Base-by-base conservation (phyloP, 64 coral and sea anemone genomes). In the Actinia equina region DNA sequence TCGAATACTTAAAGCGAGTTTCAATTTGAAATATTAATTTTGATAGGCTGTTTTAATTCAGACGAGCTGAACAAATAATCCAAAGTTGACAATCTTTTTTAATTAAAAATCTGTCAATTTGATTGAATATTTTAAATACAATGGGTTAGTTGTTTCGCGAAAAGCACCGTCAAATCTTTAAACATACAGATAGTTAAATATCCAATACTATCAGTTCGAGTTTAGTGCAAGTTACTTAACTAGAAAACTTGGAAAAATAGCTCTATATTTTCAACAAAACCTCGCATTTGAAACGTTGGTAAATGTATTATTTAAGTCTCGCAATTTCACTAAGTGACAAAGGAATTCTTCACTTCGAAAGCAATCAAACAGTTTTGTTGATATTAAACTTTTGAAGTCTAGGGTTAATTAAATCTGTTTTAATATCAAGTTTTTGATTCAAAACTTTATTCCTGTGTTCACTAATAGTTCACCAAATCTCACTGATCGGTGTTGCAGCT, bases 101-200 rank as follows among this genome's bases (percentile, higher is more conserved):
- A 81, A 81, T 81, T 81, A 81, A 81, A 81, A 81, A 81, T 81
- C 44, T 81, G 78, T 81, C 78, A 81, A 49, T 81, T 52, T 81
- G 52, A 81, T 22, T 81, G 78, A 81, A 81, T 81, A 81, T 81
- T 81, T 81, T 9, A 22, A 81, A 81, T 81, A 81, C 78, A 81
- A 81, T 81, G 12, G 43, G 49, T 52, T 81, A 19, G 20, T 52
- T 81, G 78, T 81, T 81, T 20, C 42, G 14, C 45, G 17, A 18
- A 49, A 49, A 81, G 49, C 2, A 19, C 78, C 7, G 6, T n/a
- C 7, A 22, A 20, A 81, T 81, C 49, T 44, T 37, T 81, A 81
- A 81, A 52, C 17, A 49, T 49, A 81, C 78, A 81, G 30, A 37
- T 10, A 52, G 14, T 19, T 20, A 51, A 20, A 49, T 81, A 52